Evolutionary conservation across 2,888 invertebrate species (phyloP).

Genomic region (Byasa hedistus): DNA sequence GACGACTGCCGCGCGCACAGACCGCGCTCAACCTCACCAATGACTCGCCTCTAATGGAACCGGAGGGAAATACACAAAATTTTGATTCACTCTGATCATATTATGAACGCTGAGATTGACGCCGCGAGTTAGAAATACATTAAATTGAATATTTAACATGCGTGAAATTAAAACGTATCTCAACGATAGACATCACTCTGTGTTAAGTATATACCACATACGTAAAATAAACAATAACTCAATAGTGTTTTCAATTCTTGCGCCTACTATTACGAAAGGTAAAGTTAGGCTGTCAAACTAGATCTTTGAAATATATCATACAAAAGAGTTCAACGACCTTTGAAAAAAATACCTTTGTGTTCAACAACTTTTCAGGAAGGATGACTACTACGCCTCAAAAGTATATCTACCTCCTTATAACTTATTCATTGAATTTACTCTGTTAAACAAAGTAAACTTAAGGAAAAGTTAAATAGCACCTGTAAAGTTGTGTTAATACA

Average conservation of each 20-base stretch:
- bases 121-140: slow-evolving; percentile 33
- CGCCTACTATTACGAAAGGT: slow-evolving; percentile 19
- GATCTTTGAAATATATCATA: slow-evolving; percentile 34
- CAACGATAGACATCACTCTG: slow-evolving; percentile 2
- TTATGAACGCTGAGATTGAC: slow-evolving; percentile 40
- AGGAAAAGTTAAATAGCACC: too few species aligned
- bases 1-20: slow-evolving; percentile 31
- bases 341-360: neutral
- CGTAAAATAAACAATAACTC: neutral
- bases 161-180: slow-evolving; percentile 40
- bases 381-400: neutral
- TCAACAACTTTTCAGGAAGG: neutral
- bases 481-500: too few species aligned
- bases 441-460: neutral
- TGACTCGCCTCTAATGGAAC: slow-evolving; percentile 37
- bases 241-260: neutral
- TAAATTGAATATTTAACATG: slow-evolving; percentile 42
- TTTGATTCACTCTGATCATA: slow-evolving; percentile 40
- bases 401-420: neutral
- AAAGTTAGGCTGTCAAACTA: slow-evolving; percentile 12
- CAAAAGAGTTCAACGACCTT: slow-evolving; percentile 70
- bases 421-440: neutral
- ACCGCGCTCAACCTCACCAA: slow-evolving; percentile 29
- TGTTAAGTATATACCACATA: neutral
- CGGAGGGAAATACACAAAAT: slow-evolving; percentile 42